Base-by-base conservation (phyloP, 2,888 invertebrate genomes). In the Scelioninae gen. 1 region DNA sequence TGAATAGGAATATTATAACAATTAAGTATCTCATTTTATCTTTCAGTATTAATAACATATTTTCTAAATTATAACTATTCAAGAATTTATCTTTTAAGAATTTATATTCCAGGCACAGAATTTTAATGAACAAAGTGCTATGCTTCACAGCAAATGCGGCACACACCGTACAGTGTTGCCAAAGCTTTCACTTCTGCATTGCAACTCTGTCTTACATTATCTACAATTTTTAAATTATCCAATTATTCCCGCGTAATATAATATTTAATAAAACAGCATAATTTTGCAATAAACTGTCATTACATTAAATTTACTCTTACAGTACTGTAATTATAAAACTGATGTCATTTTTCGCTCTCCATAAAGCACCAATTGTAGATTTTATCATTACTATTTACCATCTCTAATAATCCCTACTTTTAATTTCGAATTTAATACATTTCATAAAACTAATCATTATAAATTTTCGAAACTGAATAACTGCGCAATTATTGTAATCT, bases 51-150 rank as follows among this genome's bases (percentile, higher is more conserved):
- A 23, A 23, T 23, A 23, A 23, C 4, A 23, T 23, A 58, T 34
- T 13, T 10, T 11, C 16, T 49, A 23, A 62, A 53, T 68, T 60
- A 40, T 32, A 34, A 40, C 56, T 51, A 71, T 71, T 63, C n/a
- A 45, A 45, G 11, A 45, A 51, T 51, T 16, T 51, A 51, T 51
- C 66, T 72, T 72, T 45, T 45, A 78, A 74, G 62, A 80, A 80
- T 66, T 60, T 79, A 60, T 71, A 72, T 79, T 66, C 38, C 38
- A 66, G 9, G 79, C 60, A 15, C 55, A 56, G 68, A 81, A 81
- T 81, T 75, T 75, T 75, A 75, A 75, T 81, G 81, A 75, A 81
- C 81, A 82, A 66, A 82, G 66, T 82, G 49, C 81, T 43, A 60
- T 60, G 82, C 68, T 77, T 77, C 65, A 56, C 77, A 49, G 71